Conservation (phyloP, 1,140 invertebrate species). For the Zaprionus vittiger region DNA sequence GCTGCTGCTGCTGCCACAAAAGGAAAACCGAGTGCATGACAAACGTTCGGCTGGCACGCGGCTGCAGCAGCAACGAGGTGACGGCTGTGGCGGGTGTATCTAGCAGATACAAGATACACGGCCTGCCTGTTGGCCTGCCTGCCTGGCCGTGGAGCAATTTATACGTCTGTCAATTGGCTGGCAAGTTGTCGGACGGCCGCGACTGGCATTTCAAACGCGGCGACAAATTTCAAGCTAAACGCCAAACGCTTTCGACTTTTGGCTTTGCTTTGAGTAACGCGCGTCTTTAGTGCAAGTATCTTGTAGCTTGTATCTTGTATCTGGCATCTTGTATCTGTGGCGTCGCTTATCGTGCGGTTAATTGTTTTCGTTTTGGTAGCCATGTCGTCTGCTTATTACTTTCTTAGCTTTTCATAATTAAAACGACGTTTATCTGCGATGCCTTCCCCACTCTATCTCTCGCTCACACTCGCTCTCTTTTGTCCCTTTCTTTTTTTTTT, state of each 20-base stretch:
- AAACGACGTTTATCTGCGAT: slow-evolving; percentile 58
- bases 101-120: slow-evolving; percentile 61
- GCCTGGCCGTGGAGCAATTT: slow-evolving; percentile 63
- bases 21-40: slow-evolving; percentile 76
- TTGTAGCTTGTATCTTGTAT: slow-evolving; percentile 72
- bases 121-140: slow-evolving; percentile 36
- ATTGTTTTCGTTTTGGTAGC: slow-evolving; percentile 73
- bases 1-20: slow-evolving; percentile 55
- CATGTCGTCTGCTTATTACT: slow-evolving; percentile 75
- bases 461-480: slow-evolving; percentile 2
- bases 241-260: slow-evolving; percentile 69
- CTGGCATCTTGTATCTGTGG: slow-evolving; percentile 61
- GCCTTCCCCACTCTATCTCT: background rate
- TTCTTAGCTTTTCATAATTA: slow-evolving; percentile 71
- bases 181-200: slow-evolving; percentile 56
- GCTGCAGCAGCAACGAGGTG: slow-evolving; percentile 25
- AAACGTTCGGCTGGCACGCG: slow-evolving; percentile 77
- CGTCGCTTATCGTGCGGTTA: slow-evolving; percentile 72
- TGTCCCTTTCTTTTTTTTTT: slow-evolving; percentile 30
- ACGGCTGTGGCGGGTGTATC: slow-evolving; percentile 40
- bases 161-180: slow-evolving; percentile 73
- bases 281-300: slow-evolving; percentile 42
- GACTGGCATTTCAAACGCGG: slow-evolving; percentile 56
- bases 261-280: slow-evolving; percentile 5
- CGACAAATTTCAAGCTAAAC: slow-evolving; percentile 78